Percentiles rank a stretch among this genome's conserved stretches.
These are phyloP conservation scores for Drosophila neocordata DNA, from an alignment of 1,140 invertebrate species.

Conservation along the genomic window DNA sequence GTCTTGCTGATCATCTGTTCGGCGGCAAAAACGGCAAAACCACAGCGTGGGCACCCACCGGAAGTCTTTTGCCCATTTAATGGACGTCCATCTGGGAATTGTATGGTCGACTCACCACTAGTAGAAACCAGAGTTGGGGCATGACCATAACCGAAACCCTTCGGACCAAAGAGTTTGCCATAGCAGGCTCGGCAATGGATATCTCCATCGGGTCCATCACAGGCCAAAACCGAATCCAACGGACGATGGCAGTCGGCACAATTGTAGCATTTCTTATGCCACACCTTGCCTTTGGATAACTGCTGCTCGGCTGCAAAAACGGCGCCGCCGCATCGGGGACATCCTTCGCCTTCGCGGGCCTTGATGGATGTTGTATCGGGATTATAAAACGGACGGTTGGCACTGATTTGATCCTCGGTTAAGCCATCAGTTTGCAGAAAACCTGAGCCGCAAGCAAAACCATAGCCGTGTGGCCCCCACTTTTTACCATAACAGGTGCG, in stretches of 20 bases:
- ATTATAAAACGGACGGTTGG: conserved; percentile 89
- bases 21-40: conserved; percentile 94
- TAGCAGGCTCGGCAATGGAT: conserved; percentile 95
- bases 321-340: conserved; percentile 95
- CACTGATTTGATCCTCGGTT: conserved; percentile 91
- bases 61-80: conserved; percentile 84
- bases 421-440: conserved; percentile 95
- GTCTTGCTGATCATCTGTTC: conserved; percentile 97
- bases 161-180: conserved; percentile 94
- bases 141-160: conserved; percentile 95
- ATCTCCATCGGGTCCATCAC: conserved; percentile 94
- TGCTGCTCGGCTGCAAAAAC: conserved; percentile 97
- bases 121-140: conserved; percentile 91
- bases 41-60: conserved; percentile 91
- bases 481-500: conserved; percentile 88
- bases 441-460: conserved; percentile 96
- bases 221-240: conserved; percentile 95
- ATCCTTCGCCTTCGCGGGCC: conserved; percentile 93
- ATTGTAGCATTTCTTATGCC: conserved; percentile 97
- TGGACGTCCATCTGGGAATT: conserved; percentile 85
- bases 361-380: conserved; percentile 94
- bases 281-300: conserved; percentile 95
- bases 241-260: conserved; percentile 96
- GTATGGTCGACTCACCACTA: conserved; percentile 88
- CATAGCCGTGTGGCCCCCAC: conserved; percentile 97